Evolutionary conservation across 2,113 vertebrate species (phyloP).

Genomic region (Ctenomys sociabilis): DNA sequence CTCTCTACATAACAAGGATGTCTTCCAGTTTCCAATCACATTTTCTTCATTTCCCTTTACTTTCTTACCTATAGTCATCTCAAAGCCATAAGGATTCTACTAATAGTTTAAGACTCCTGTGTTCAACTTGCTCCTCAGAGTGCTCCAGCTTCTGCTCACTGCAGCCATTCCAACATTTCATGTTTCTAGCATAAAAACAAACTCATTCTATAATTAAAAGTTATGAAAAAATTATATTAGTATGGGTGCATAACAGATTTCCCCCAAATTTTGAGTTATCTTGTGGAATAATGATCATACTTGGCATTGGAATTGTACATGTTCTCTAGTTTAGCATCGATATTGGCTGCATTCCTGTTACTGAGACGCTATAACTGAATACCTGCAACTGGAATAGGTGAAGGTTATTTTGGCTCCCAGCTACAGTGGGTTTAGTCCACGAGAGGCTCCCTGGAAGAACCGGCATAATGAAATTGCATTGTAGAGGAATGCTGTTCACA

Average conservation of each 20-base stretch:
- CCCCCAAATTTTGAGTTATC: background rate
- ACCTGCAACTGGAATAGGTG: background rate
- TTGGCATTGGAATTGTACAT: background rate
- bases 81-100: background rate
- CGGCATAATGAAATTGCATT: background rate
- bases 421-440: background rate
- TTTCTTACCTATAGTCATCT: background rate
- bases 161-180: background rate
- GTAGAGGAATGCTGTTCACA: background rate
- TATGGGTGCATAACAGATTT: background rate
- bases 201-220: background rate
- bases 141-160: background rate
- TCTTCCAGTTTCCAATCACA: background rate
- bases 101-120: background rate
- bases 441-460: background rate
- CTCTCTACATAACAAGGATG: background rate
- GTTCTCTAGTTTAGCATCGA: background rate
- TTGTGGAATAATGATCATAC: background rate
- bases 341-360: background rate
- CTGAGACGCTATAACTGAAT: background rate
- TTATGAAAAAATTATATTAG: background rate
- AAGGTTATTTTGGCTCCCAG: background rate
- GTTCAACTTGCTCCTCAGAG: background rate
- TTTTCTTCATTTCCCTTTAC: conserved; percentile 4
- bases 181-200: conserved; percentile 25